phyloP scores from a whole-genome alignment of 1,140 invertebrate species.

The Nephila pilipes region DNA sequence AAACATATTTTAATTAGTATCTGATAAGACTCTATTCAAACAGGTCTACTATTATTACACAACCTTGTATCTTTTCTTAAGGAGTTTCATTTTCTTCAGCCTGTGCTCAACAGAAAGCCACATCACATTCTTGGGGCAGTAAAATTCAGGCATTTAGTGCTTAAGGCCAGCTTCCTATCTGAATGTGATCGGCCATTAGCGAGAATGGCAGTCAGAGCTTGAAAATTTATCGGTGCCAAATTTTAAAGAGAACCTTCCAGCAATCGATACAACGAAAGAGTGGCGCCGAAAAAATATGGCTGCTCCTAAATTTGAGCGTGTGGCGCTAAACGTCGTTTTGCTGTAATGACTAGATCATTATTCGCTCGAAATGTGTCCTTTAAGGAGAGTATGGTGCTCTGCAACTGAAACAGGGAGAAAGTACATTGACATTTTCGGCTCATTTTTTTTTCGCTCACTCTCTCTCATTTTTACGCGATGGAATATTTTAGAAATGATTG shows the following conservation, averaged over 20 bases:
- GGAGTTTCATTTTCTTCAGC: not conserved
- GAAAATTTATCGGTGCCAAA: constrained; percentile 69
- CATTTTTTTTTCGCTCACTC: not conserved
- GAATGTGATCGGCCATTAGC: constrained; percentile 59
- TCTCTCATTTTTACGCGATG: constrained; percentile 41
- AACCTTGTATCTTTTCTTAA: not conserved
- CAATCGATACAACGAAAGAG: constrained; percentile 50
- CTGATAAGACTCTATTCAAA: not conserved
- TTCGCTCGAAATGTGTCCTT: constrained; percentile 68
- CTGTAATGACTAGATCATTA: constrained; percentile 71
- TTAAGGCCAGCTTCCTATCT: constrained; percentile 9
- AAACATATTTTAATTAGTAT: too few species aligned
- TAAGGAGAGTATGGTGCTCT: constrained; percentile 39
- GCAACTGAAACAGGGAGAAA: constrained; percentile 21
- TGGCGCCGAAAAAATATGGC: constrained; percentile 68
- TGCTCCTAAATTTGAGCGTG: constrained; percentile 64
- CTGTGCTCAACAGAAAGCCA: not conserved
- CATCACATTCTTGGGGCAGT: not conserved
- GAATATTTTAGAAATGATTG: constrained; percentile 26
- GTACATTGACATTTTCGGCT: not conserved
- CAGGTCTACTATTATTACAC: not conserved
- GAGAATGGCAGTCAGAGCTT: constrained; percentile 51
- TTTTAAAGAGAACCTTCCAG: constrained; percentile 47
- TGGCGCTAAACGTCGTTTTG: constrained; percentile 69
- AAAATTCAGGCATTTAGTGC: not conserved